Base-by-base conservation (phyloP, 1,140 invertebrate genomes). In the Brachionus asplanchnoidis region DNA sequence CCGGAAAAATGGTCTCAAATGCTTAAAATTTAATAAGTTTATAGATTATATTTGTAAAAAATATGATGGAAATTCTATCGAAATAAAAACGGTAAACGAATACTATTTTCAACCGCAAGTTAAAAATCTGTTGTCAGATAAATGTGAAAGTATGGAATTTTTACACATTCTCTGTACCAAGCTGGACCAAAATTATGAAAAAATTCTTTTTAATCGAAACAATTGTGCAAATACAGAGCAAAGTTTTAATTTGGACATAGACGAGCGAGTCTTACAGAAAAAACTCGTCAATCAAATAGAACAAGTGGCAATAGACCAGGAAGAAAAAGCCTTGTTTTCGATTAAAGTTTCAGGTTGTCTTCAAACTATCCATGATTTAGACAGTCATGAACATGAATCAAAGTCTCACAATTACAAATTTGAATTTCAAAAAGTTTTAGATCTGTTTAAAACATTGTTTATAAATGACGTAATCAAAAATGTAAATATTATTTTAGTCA, bases 41-140 rank as follows among this genome's bases (percentile, higher is more conserved):
- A 12, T 77, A 14, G 73, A 77, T 50, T 26, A 26, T 50, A 50
- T 77, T 12, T 77, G 73, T 20, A 77, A 32, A 46, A 77, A 77
- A 77, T 77, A 14, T 11, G 73, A 77, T 50, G 73, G 73, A 14
- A 77, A 77, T 23, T 23, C 26, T 12, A 23, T 77, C 3, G 73
- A 77, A 46, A 50, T 77, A 50, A 77, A 77, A 50, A 77, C 73
- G 3, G 46, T 77, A 2, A 77, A 77, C 26, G 42, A 77, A 26
- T 50, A 77, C n/a, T 77, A 77, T 77, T 77, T 77, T 53, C 42
- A 28, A 53, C 73, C 73, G 11, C 73, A 77, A 77, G 4, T 77
- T 0, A 46, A 50, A 12, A 23, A 77, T 77, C 14, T 77, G 26
- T 32, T 50, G 1, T 23, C 11, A 0, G 20, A 46, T 28, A 46